Base-by-base conservation (phyloP, 2,113 vertebrate species). In the Podocnemis expansa region DNA sequence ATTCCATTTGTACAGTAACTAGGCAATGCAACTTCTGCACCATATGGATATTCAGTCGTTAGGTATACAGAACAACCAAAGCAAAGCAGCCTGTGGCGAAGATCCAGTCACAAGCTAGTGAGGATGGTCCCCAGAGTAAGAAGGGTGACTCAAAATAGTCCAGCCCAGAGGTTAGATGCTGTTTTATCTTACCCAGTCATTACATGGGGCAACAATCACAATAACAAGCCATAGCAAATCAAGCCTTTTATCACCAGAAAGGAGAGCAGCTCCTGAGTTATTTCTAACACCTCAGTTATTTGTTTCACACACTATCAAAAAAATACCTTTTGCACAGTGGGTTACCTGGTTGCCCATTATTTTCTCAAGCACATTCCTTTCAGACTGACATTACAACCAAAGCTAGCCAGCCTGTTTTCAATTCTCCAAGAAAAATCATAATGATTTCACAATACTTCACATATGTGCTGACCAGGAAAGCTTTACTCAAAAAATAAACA, bases 161-260 rank as follows among this genome's bases (percentile, higher is more conserved):
- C 88, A 95, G 45, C 82, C 86, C 88, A 96, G 93, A 97, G 95
- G 95, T 96, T 94, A 95, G 92, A 89, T 85, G 95, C 92, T 89
- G 82, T 85, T 97, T 96, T 96, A 95, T 93, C 95, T 93, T 90
- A 96, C 89, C 89, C 80, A 63, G 82, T 80, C 94, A 89, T 94
- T 97, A 97, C 38, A 91, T 86, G 91, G 84, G 91, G 84, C 92
- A 95, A 8, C 93, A 80, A 91, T 92, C 89, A 34, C 94, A 94
- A 31, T 84, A 95, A 95, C 86, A 92, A 75, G 95, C 95, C 85
- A 93, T n/a, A 95, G 88, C 49, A 54, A 95, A 91, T 93, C 95
- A 87, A 89, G 82, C 89, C 55, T 84, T 97, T 97, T 93, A 96
- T 75, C 91, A 94, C 82, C 93, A 91, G 88, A 92, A 49, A 96